Percentiles rank a stretch among this genome's conserved stretches.
phyloP scores from a whole-genome alignment of 2,888 invertebrate genomes.

The Drosophila helvetica region DNA sequence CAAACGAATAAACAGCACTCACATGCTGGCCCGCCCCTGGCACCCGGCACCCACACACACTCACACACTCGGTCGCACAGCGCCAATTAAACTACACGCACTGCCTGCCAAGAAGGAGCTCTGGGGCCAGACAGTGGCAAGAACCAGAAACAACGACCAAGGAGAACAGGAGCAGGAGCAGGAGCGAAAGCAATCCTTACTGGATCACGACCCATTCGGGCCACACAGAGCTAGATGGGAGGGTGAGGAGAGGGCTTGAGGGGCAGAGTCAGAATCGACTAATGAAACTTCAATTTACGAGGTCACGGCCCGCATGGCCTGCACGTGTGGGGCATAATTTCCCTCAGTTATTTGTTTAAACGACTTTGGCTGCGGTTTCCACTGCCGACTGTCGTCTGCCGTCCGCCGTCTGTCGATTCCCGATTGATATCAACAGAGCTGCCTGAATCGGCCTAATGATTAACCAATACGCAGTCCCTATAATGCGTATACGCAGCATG shows the following conservation, averaged over 20 bases:
- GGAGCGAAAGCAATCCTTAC: not conserved
- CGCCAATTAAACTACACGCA: conserved; percentile 77
- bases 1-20: conserved; percentile 37
- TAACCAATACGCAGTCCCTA: conserved; percentile 64
- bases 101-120: conserved; percentile 34
- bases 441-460: conserved; percentile 59
- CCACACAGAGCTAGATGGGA: not conserved
- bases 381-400: conserved; percentile 17
- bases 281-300: conserved; percentile 78
- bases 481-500: conserved; percentile 54
- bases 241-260: no score
- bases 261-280: conserved; percentile 36
- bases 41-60: conserved; percentile 1
- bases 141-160: conserved; percentile 38
- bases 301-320: conserved; percentile 76
- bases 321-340: conserved; percentile 79
- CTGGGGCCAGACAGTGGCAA: conserved; percentile 28
- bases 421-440: conserved; percentile 1
- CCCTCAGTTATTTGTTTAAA: conserved; percentile 75
- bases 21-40: not conserved
- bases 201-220: not conserved
- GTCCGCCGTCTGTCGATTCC: conserved; percentile 19
- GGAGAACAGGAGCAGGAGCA: conserved; percentile 22
- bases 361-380: conserved; percentile 59
- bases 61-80: conserved; percentile 44